These are phyloP conservation scores for Pungitius pungitius DNA, from an alignment of 2,113 vertebrate genomes.

Conservation along the genomic window DNA sequence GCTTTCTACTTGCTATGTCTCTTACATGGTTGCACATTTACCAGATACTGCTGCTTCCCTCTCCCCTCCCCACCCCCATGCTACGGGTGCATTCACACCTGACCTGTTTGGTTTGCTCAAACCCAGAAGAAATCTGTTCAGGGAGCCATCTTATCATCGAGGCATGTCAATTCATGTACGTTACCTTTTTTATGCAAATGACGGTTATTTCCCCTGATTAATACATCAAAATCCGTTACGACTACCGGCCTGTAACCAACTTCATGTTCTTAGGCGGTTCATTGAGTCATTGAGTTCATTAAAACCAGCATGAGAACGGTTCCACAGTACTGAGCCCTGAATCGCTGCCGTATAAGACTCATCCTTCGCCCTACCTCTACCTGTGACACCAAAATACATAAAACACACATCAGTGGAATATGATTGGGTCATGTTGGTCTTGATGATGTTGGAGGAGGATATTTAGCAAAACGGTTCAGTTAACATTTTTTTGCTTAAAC, in stretches of 20 bases:
- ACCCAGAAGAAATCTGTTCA: background rate
- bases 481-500: background rate
- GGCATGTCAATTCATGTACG: background rate
- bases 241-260: background rate
- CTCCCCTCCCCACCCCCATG: background rate
- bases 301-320: background rate
- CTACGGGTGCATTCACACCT: background rate
- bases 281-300: background rate
- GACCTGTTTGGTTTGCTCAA: background rate
- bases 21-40: constrained; percentile 28
- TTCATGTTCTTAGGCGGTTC: background rate
- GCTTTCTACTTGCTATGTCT: constrained; percentile 38
- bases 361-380: background rate
- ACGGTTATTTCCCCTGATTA: background rate
- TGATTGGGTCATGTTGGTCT: background rate
- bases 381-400: background rate
- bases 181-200: background rate
- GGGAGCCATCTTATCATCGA: too few species aligned
- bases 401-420: background rate
- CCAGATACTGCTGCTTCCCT: constrained; percentile 34
- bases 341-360: background rate
- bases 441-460: background rate
- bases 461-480: background rate
- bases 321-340: background rate
- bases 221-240: background rate